These are phyloP conservation scores for Calycopis cecrops DNA, from an alignment of 1,140 invertebrate species.

Conservation along the genomic window DNA sequence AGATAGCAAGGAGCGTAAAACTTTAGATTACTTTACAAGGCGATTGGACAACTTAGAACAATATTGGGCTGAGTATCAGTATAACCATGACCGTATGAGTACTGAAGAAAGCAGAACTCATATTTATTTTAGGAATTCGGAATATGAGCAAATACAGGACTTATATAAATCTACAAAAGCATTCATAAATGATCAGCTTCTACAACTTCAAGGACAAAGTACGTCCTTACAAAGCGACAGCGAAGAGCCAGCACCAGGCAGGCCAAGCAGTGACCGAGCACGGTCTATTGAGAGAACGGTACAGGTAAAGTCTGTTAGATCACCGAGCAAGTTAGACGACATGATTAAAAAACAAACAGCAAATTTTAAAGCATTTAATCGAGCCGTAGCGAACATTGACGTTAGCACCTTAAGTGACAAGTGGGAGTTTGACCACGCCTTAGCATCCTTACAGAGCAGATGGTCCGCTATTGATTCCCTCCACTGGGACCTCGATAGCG, in stretches of 20 bases:
- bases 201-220: background rate
- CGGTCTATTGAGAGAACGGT: background rate
- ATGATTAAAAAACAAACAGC: background rate
- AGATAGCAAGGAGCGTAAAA: constrained; percentile 23
- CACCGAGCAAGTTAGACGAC: constrained; percentile 6
- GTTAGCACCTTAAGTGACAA: background rate
- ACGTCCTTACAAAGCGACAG: constrained; percentile 4
- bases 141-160: constrained; percentile 16
- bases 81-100: constrained; percentile 13
- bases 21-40: constrained; percentile 20
- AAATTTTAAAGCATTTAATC: background rate
- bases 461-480: background rate
- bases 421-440: background rate
- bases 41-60: constrained; percentile 6
- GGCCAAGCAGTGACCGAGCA: constrained; percentile 15
- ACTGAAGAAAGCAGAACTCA: constrained; percentile 4
- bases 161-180: constrained; percentile 16
- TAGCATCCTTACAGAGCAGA: background rate
- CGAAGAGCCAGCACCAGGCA: constrained; percentile 1
- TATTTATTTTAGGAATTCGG: constrained; percentile 14
- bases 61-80: constrained; percentile 11
- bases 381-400: background rate
- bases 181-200: constrained; percentile 17
- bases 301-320: constrained; percentile 4
- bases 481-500: background rate